Evolutionary conservation across 2,888 invertebrate genomes (phyloP).

Genomic region (Aleiodes alternator): DNA sequence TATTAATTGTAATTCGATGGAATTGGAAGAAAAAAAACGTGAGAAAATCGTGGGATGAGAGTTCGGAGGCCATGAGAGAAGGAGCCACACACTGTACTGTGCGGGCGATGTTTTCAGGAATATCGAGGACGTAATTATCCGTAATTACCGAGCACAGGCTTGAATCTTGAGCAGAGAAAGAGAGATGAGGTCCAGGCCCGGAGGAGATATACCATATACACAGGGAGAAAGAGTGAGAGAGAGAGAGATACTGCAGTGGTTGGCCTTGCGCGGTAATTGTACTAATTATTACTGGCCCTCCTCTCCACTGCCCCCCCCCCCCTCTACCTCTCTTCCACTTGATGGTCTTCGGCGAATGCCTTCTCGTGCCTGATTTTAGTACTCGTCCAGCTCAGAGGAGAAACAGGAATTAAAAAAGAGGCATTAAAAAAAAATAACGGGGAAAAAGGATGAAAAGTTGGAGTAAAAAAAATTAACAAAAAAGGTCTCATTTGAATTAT

Average conservation of each 20-base stretch:
- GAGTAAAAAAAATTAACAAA: constrained; percentile 28
- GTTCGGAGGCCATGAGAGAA: constrained; percentile 50
- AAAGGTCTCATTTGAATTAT: constrained; percentile 27
- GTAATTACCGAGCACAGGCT: constrained; percentile 72
- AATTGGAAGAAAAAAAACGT: constrained; percentile 45
- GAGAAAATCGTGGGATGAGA: constrained; percentile 53
- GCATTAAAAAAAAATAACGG: constrained; percentile 11
- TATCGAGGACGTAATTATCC: constrained; percentile 74
- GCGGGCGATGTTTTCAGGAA: constrained; percentile 69
- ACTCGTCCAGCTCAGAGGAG: constrained; percentile 56
- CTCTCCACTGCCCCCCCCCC: constrained; percentile 23
- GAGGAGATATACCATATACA: constrained; percentile 27
- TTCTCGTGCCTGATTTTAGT: constrained; percentile 59
- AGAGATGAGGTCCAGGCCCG: constrained; percentile 52
- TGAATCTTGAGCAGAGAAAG: constrained; percentile 63
- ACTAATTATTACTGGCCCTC: constrained; percentile 72
- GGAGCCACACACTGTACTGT: constrained; percentile 51
- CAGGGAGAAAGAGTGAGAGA: constrained; percentile 60
- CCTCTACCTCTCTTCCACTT: constrained; percentile 43
- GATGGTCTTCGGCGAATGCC: constrained; percentile 48
- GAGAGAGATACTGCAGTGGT: constrained; percentile 64
- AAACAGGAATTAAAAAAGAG: constrained; percentile 32
- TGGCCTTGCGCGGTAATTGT: constrained; percentile 74
- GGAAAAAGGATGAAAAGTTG: constrained; percentile 33
- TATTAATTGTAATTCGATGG: constrained; percentile 45